Evolutionary conservation across 2,113 vertebrate genomes (phyloP).

Genomic region (Ceratotherium simum): DNA sequence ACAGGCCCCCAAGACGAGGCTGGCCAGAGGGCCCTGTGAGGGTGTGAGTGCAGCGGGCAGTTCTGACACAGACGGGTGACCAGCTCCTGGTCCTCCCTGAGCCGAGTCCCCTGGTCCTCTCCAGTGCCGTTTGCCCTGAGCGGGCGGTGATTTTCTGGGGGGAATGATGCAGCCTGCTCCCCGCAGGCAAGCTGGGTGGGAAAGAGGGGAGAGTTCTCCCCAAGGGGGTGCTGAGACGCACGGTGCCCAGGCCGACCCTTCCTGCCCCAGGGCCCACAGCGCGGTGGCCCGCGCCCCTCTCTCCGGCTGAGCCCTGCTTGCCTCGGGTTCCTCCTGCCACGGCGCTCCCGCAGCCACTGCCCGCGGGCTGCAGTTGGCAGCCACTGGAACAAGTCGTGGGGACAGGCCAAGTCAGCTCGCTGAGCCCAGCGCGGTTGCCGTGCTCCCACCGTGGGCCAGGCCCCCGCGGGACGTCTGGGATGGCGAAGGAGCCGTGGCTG

Average conservation of each 20-base stretch:
- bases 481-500: accelerated
- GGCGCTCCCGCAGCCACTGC: no score
- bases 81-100: not conserved
- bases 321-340: not conserved
- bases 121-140: not conserved
- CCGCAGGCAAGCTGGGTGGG: no score
- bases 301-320: not conserved
- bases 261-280: not conserved
- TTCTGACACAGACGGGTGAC: not conserved
- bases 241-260: not conserved
- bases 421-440: accelerated
- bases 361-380: not conserved
- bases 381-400: not conserved
- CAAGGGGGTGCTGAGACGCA: accelerated
- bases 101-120: not conserved
- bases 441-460: not conserved
- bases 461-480: not conserved
- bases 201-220: not conserved
- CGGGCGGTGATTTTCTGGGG: not conserved
- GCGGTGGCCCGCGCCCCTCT: accelerated
- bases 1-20: not conserved
- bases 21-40: not conserved
- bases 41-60: not conserved
- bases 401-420: not conserved
- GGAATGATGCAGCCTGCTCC: not conserved